Base-by-base conservation (phyloP, 1,140 invertebrate species). In the Physella acuta region DNA sequence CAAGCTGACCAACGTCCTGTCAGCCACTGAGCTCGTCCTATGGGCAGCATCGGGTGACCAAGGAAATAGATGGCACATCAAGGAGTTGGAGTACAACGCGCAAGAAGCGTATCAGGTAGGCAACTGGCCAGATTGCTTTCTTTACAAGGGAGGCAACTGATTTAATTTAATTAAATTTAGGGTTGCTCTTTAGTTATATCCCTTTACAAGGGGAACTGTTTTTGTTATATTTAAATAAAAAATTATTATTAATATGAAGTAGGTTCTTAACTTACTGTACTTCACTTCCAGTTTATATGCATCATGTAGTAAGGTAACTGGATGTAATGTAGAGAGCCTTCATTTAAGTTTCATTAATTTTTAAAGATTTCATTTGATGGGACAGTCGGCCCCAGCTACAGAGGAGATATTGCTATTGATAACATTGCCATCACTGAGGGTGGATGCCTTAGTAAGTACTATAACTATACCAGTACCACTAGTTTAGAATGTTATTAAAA, bases 341-440 rank as follows among this genome's bases (percentile, higher is more conserved):
- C 20, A 14, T 20, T 30, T 55, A 30, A 30, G 8, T 20, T 8
- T 24, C 20, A 55, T 24, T 24, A 24, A 55, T 30, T 14, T n/a
- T n/a, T n/a, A n/a, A n/a, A 73, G 39, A 63, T 84, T 24, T 20
- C 78, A 16, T 71, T 83, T 49, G 73, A 76, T 56, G 81, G 76
- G 16, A 73, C 77, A 1, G 71, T 72, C 31, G 81, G 80, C 16
- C 49, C 58, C 26, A 71, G 76, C 33, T 75, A 76, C 49, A 67
- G 63, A 14, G 77, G 78, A 34, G 79, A 81, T 53, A 80, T 82
- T 49, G 81, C 81, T 39, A 76, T 84, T 37, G 82, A 84, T 76
- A 78, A 80, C 68, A 14, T 85, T 2, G 64, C 75, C 17, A 70
- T 80, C 17, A 75, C 68, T 17, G 70, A 76, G n/a, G 79, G 78